A percentile compares a stretch with the other conserved stretches of the same genome.
phyloP scores from a whole-genome alignment of 2,113 vertebrate genomes.

The Melanerpes formicivorus region DNA sequence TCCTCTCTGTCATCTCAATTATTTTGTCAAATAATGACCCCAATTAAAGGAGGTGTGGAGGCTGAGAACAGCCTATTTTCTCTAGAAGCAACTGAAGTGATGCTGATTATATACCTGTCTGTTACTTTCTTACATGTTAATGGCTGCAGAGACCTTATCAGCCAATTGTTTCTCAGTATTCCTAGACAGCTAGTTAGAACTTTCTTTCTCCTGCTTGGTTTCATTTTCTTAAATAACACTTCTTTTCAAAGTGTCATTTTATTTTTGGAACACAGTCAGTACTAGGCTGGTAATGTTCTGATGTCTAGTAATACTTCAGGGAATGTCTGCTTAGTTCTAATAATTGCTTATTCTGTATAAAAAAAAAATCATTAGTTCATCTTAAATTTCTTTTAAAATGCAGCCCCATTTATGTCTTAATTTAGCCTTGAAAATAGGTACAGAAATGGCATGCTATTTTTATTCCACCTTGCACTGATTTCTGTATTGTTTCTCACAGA shows the following conservation, averaged over 20 bases:
- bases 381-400: neutral
- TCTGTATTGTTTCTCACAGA: neutral
- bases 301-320: neutral
- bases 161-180: neutral
- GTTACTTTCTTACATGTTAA: conserved; percentile 10
- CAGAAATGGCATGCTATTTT: neutral
- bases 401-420: neutral
- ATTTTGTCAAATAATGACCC: conserved; percentile 14
- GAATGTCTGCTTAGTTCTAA: neutral
- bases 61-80: conserved; percentile 11
- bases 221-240: conserved; percentile 1
- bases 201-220: neutral
- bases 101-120: conserved; percentile 3
- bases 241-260: neutral
- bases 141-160: neutral
- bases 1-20: neutral
- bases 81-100: neutral
- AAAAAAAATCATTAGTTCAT: neutral
- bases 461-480: neutral
- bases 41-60: neutral
- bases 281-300: neutral
- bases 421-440: neutral
- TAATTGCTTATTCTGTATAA: neutral
- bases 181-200: neutral
- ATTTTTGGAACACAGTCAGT: neutral